A percentile compares a stretch with the other conserved stretches of the same genome.
These are phyloP conservation scores for Champsocephalus esox DNA, from an alignment of 2,797 vertebrate species.

Conservation along the genomic window DNA sequence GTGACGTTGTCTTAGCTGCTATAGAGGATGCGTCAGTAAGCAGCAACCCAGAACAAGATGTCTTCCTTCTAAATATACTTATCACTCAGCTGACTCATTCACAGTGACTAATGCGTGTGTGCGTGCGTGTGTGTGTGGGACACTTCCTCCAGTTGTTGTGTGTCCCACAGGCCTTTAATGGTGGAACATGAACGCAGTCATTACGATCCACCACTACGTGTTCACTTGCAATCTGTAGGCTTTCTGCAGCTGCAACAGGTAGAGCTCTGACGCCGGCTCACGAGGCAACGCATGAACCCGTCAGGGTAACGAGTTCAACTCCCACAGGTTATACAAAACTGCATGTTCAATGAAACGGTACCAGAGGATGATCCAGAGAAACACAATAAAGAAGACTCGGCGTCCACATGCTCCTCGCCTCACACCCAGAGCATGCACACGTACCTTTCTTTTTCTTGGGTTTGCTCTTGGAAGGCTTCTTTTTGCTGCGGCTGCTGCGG, in stretches of 20 bases:
- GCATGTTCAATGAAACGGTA: no score
- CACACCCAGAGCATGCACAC: not conserved
- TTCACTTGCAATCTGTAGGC: conserved; percentile 1
- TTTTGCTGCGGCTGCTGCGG: conserved; percentile 94
- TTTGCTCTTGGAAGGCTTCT: conserved; percentile 92
- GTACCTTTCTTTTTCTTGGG: conserved; percentile 90
- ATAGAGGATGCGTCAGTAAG: conserved; percentile 13
- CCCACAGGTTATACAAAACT: not conserved
- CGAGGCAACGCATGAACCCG: not conserved
- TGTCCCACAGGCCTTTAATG: conserved; percentile 3
- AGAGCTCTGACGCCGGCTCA: not conserved
- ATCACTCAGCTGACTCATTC: conserved; percentile 47
- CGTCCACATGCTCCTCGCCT: not conserved
- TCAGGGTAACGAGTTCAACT: not conserved
- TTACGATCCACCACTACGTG: conserved; percentile 1
- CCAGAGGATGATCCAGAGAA: no score
- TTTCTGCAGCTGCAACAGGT: not conserved
- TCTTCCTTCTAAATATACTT: conserved; percentile 55
- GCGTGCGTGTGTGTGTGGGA: not conserved
- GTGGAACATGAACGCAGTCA: not conserved
- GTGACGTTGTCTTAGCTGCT: not conserved
- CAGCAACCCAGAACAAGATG: conserved; percentile 26
- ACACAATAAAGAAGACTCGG: not conserved
- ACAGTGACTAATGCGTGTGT: conserved; percentile 38
- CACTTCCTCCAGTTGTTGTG: conserved; percentile 24